Conservation (phyloP, 2,888 invertebrate genomes). For the Eudemis profundana region DNA sequence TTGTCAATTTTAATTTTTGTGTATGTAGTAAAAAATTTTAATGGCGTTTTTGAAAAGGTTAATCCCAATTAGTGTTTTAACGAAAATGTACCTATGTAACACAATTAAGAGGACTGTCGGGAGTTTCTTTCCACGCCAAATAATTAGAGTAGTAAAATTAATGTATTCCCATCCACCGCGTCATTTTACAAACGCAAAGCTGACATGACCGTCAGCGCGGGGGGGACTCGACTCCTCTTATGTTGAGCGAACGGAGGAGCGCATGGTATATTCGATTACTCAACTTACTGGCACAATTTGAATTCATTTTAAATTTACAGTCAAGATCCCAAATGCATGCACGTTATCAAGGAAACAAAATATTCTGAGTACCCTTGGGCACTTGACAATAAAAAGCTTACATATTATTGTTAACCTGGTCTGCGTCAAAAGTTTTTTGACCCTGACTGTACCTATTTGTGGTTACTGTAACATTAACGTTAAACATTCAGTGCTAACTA, state of each 20-base stretch:
- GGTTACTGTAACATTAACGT: slow-evolving; percentile 5
- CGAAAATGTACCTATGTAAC: slow-evolving; percentile 4
- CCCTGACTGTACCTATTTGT: slow-evolving; percentile 10
- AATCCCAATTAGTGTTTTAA: background rate
- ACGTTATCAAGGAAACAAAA: too few species aligned
- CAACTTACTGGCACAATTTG: slow-evolving; percentile 23
- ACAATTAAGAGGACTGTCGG: background rate
- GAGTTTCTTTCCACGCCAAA: background rate
- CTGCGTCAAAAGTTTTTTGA: too few species aligned
- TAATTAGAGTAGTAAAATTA: background rate
- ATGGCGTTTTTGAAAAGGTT: slow-evolving; percentile 26
- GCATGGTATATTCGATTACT: slow-evolving; percentile 7
- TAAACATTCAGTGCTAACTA: slow-evolving; percentile 4
- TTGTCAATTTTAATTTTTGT: slow-evolving; percentile 73
- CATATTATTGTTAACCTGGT: too few species aligned
- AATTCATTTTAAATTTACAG: background rate
- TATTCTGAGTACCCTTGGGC: too few species aligned
- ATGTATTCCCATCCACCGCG: background rate
- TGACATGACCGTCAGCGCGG: background rate
- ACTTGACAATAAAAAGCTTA: too few species aligned
- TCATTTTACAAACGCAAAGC: slow-evolving; percentile 3
- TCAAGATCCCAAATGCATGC: too few species aligned
- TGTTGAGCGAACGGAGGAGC: too few species aligned
- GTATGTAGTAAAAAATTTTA: slow-evolving; percentile 65
- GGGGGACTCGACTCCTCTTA: background rate